Conservation (phyloP, 2,113 vertebrate genomes). For the Hemiprocne comata region DNA sequence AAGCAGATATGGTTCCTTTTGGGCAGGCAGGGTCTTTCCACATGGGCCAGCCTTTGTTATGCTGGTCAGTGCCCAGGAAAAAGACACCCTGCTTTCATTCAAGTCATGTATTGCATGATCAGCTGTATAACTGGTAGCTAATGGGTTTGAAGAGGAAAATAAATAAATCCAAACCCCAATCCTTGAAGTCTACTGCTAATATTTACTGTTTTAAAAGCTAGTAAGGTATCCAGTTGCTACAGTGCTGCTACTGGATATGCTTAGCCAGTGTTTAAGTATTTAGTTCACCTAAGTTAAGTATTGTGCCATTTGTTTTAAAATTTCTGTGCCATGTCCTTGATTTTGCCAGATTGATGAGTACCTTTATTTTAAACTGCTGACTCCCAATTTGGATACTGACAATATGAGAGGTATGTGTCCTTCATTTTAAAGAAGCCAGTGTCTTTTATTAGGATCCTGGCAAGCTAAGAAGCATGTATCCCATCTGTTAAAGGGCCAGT, state of each 20-base stretch:
- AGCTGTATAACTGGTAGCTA: neutral
- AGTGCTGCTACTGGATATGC: neutral
- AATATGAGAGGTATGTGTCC: conserved; percentile 76
- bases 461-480: conserved; percentile 70
- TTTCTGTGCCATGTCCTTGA: conserved; percentile 58
- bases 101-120: accelerated
- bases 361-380: conserved; percentile 75
- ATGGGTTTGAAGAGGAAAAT: neutral
- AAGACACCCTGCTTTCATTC: neutral
- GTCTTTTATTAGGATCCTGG: conserved; percentile 80
- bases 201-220: conserved; percentile 9
- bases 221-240: neutral
- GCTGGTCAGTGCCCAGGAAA: neutral
- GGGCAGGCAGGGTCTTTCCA: neutral
- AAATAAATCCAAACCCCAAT: neutral
- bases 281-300: conserved; percentile 22
- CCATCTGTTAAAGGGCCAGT: conserved; percentile 78
- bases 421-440: conserved; percentile 77
- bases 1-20: neutral
- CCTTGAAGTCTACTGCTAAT: neutral
- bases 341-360: conserved; percentile 67
- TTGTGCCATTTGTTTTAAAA: conserved; percentile 53
- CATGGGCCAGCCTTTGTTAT: neutral
- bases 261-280: conserved; percentile 19
- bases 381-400: conserved; percentile 69